phyloP scores from a whole-genome alignment of 2,888 invertebrate species.

The Griposia aprilina region DNA sequence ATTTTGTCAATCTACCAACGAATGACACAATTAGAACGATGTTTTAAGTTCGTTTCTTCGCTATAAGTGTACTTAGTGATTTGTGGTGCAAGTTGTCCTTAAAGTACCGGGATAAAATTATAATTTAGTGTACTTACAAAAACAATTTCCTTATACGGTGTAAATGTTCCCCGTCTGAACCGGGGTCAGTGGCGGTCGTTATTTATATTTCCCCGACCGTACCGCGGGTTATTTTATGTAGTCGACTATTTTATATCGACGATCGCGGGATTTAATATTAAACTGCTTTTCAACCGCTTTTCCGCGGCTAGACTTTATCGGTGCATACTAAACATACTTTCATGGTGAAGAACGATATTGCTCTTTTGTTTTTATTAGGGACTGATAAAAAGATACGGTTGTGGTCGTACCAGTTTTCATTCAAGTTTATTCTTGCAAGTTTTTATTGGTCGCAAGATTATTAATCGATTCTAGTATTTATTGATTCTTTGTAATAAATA shows the following conservation, averaged over 20 bases:
- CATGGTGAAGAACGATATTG: constrained; percentile 28
- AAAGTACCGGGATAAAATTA: not conserved
- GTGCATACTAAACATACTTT: constrained; percentile 58
- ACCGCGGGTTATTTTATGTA: constrained; percentile 67
- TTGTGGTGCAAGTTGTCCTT: no score
- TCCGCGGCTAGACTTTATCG: constrained; percentile 49
- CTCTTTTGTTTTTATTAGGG: constrained; percentile 44
- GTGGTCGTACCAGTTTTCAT: not conserved
- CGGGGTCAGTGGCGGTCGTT: constrained; percentile 72
- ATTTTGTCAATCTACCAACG: no score
- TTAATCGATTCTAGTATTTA: not conserved
- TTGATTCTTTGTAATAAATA: not conserved
- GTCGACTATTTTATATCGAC: constrained; percentile 69
- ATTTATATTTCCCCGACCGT: constrained; percentile 73
- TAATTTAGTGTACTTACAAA: not conserved
- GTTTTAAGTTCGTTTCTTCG: no score
- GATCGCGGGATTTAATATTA: constrained; percentile 66
- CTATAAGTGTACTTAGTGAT: not conserved
- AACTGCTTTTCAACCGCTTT: constrained; percentile 61
- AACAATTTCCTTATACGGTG: constrained; percentile 53
- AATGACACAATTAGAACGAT: no score
- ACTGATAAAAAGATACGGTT: constrained; percentile 13
- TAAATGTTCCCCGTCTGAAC: constrained; percentile 43
- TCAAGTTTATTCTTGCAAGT: not conserved
- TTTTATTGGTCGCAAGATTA: constrained; percentile 9